phyloP scores from a whole-genome alignment of 2,797 vertebrate genomes.

The Oceanodroma leucorhoa region DNA sequence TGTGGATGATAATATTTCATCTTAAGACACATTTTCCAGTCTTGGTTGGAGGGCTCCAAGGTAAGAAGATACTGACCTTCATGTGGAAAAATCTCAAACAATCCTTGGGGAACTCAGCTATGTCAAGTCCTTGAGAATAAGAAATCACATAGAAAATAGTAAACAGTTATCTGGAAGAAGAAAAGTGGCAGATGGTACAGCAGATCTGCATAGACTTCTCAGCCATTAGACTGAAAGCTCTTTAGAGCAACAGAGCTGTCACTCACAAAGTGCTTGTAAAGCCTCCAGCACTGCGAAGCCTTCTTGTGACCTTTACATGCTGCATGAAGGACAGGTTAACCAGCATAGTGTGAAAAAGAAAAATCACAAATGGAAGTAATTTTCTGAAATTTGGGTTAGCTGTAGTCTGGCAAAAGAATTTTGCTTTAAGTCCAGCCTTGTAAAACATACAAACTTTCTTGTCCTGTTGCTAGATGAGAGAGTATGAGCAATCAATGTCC shows the following conservation, averaged over 20 bases:
- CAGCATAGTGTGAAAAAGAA: neutral
- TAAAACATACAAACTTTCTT: neutral
- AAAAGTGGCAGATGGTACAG: neutral
- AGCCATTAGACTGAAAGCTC: neutral
- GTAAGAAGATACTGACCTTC: neutral
- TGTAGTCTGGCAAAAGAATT: neutral
- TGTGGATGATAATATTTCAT: neutral
- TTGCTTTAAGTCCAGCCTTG: neutral
- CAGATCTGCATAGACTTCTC: neutral
- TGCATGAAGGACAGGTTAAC: neutral
- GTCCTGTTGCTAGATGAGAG: neutral
- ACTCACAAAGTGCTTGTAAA: neutral
- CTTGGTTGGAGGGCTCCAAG: neutral
- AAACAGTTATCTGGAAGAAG: neutral
- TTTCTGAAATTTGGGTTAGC: neutral
- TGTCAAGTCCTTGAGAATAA: neutral
- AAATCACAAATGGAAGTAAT: neutral
- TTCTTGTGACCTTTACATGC: neutral
- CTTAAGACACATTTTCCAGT: neutral
- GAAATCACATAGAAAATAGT: neutral
- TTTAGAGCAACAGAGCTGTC: neutral
- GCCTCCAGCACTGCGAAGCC: neutral
- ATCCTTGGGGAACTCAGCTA: neutral
- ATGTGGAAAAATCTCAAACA: neutral
- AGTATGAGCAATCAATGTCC: neutral